Evolutionary conservation across 2,888 invertebrate species (phyloP).

Genomic region (Plagodis pulveraria): DNA sequence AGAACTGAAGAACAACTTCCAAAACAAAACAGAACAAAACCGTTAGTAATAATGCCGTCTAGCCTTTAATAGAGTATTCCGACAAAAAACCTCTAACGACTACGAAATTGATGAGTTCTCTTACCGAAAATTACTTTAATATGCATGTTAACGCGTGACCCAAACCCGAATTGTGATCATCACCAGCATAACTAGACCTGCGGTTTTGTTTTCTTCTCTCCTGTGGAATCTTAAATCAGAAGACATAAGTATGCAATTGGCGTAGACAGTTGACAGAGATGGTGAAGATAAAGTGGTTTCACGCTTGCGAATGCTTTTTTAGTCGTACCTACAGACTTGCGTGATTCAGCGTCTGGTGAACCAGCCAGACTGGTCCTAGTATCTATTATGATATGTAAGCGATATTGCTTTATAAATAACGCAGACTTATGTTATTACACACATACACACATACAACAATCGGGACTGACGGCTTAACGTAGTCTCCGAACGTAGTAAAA

Average conservation of each 20-base stretch:
- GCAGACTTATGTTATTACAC: too few relatives aligned
- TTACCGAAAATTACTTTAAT: slow-evolving; percentile 66
- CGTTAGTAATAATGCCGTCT: slow-evolving; percentile 53
- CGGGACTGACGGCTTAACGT: too few relatives aligned
- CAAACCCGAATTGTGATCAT: slow-evolving; percentile 32
- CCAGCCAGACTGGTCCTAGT: slow-evolving; percentile 53
- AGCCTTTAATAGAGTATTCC: slow-evolving; percentile 49
- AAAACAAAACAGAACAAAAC: slow-evolving; percentile 21
- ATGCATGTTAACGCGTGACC: slow-evolving; percentile 53
- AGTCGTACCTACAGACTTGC: slow-evolving; percentile 41
- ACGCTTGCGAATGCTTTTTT: slow-evolving; percentile 28
- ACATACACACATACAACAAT: too few relatives aligned
- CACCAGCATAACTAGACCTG: slow-evolving; percentile 17
- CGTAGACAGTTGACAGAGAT: slow-evolving; percentile 34
- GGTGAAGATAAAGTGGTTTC: slow-evolving; percentile 39
- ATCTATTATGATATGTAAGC: slow-evolving; percentile 18
- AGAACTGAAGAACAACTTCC: slow-evolving; percentile 9
- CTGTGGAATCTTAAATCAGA: slow-evolving; percentile 33
- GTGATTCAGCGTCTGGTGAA: slow-evolving; percentile 67
- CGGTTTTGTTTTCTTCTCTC: slow-evolving; percentile 3
- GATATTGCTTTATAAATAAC: too few relatives aligned
- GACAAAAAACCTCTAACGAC: slow-evolving; percentile 60
- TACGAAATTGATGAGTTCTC: slow-evolving; percentile 66
- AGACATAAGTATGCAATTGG: slow-evolving; percentile 43
- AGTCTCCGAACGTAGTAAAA: too few relatives aligned